phyloP scores from a whole-genome alignment of 2,113 vertebrate species.

The Apaloderma vittatum region DNA sequence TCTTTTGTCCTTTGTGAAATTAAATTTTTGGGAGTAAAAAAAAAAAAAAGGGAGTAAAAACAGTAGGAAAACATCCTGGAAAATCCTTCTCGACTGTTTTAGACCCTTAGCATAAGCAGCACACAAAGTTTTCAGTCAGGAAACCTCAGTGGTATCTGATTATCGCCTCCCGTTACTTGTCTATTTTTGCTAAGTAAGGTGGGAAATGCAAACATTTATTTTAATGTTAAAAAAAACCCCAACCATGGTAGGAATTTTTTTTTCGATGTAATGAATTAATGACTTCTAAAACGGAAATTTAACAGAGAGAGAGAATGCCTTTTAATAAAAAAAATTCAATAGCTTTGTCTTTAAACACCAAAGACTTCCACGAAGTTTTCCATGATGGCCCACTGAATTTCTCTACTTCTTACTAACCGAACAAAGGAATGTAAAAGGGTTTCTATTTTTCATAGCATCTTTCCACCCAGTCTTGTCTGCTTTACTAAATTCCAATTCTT shows the following conservation, averaged over 20 bases:
- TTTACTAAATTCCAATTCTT: background rate
- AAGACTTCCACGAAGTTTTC: background rate
- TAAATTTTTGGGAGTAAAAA: background rate
- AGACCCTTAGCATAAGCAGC: background rate
- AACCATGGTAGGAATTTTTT: background rate
- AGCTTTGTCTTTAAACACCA: background rate
- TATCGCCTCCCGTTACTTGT: background rate
- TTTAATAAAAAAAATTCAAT: background rate
- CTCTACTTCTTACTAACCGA: background rate
- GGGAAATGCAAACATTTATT: background rate
- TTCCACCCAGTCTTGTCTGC: background rate
- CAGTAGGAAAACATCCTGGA: background rate
- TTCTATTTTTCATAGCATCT: background rate
- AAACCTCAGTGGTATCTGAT: background rate
- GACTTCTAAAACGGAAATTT: background rate
- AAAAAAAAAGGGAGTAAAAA: background rate
- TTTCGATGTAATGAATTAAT: background rate
- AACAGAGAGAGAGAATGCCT: background rate
- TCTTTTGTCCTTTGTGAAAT: background rate
- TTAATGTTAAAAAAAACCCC: background rate
- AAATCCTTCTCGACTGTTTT: background rate
- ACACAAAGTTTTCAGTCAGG: background rate
- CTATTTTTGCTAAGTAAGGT: background rate
- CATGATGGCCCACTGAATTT: background rate
- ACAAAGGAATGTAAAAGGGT: background rate